Conservation (phyloP, 2,888 invertebrate genomes). For the Monoplex corrugatus region DNA sequence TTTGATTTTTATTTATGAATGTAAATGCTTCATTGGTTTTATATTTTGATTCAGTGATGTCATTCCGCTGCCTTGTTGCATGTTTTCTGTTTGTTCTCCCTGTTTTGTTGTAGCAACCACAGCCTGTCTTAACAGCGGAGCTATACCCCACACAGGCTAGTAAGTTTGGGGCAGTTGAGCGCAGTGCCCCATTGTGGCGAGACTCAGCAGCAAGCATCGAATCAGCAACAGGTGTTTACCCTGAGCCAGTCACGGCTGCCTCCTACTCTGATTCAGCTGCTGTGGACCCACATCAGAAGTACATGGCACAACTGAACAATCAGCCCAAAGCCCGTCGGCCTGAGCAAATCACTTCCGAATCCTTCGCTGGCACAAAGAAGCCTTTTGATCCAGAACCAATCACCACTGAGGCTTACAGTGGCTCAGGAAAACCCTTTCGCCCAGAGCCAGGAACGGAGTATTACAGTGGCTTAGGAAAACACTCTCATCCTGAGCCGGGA, state of each 20-base stretch:
- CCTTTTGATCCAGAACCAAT: background rate
- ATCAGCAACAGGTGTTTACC: background rate
- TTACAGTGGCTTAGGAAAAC: background rate
- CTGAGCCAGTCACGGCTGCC: background rate
- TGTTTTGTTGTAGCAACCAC: constrained; percentile 50
- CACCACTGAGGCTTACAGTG: background rate
- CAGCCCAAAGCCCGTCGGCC: too few relatives aligned
- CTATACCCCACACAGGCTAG: constrained; percentile 67
- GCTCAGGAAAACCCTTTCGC: background rate
- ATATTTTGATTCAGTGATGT: constrained; percentile 46
- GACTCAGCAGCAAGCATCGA: constrained; percentile 41
- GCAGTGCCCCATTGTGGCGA: constrained; percentile 34
- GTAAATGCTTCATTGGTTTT: background rate
- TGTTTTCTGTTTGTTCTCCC: constrained; percentile 48
- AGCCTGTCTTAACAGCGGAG: constrained; percentile 64
- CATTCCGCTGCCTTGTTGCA: constrained; percentile 43
- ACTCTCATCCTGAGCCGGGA: background rate
- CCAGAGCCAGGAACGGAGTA: background rate
- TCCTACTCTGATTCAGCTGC: too few relatives aligned
- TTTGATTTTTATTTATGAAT: background rate
- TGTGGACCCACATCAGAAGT: too few relatives aligned
- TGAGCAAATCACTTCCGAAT: background rate
- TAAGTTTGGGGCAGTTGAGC: background rate
- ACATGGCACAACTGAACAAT: too few relatives aligned
- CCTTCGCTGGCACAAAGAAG: background rate